Percentiles rank a stretch among this genome's conserved stretches.
These are phyloP conservation scores for Scaptomyza parva DNA, from an alignment of 2,888 invertebrate genomes.

Conservation along the genomic window DNA sequence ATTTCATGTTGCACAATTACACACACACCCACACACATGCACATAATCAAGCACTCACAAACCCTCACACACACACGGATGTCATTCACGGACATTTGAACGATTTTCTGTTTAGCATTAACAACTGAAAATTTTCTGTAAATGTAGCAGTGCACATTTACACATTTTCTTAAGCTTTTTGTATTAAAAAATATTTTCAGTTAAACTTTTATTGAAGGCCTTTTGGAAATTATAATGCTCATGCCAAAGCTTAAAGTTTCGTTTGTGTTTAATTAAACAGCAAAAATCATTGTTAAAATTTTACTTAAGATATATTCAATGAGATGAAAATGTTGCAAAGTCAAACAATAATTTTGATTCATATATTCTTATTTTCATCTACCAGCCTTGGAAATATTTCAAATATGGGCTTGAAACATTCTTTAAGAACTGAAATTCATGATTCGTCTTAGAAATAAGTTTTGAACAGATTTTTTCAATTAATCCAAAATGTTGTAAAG, in stretches of 20 bases:
- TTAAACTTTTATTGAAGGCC: neutral
- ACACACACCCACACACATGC: conserved; percentile 6
- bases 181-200: conserved; percentile 26
- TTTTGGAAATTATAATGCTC: neutral
- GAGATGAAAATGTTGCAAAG: neutral
- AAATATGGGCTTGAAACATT: neutral
- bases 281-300: neutral
- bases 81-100: conserved; percentile 39
- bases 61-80: conserved; percentile 12
- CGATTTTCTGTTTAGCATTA: conserved; percentile 68
- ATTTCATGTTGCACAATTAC: conserved; percentile 31
- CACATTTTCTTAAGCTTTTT: conserved; percentile 33
- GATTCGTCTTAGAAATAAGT: conserved; percentile 3
- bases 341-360: too few relatives aligned
- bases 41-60: conserved; percentile 10
- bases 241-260: neutral
- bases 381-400: too few relatives aligned
- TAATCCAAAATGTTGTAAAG: conserved; percentile 46
- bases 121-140: conserved; percentile 56
- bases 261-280: neutral
- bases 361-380: too few relatives aligned
- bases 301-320: too few relatives aligned
- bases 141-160: conserved; percentile 36
- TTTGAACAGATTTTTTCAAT: conserved; percentile 41
- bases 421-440: neutral